Conservation (phyloP, 2,113 vertebrate genomes). For the pig (Sus scrofa) region DNA sequence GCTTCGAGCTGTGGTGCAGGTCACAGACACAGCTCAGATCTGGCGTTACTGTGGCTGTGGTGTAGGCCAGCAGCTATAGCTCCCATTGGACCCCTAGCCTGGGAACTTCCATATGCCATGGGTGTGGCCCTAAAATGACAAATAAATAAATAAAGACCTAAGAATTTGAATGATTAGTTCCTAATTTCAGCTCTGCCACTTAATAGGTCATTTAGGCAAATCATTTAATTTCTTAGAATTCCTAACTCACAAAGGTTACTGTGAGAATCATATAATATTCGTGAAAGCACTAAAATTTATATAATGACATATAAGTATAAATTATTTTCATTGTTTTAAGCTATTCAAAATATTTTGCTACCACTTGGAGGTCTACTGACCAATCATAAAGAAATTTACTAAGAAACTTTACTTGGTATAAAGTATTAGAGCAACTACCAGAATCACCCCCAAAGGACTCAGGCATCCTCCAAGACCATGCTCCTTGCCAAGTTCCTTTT, state of each 20-base stretch:
- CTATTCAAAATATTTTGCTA: slow-evolving; percentile 8
- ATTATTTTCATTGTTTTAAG: slow-evolving; percentile 39
- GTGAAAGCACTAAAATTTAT: not conserved
- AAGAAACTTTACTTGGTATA: not conserved
- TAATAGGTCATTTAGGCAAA: not conserved
- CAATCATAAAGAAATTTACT: not conserved
- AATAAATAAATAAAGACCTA: not conserved
- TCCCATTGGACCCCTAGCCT: too few relatives aligned
- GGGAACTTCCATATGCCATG: too few relatives aligned
- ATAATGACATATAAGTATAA: not conserved
- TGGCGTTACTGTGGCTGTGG: too few relatives aligned
- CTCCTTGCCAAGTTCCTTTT: not conserved
- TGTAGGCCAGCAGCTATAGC: too few relatives aligned
- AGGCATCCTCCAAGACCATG: not conserved
- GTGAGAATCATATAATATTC: not conserved
- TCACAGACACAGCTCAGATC: too few relatives aligned
- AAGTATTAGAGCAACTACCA: not conserved
- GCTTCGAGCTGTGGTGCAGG: too few relatives aligned
- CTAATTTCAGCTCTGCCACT: not conserved
- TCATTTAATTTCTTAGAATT: slow-evolving; percentile 34
- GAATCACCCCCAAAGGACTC: not conserved
- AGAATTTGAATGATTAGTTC: not conserved
- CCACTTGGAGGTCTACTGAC: not conserved
- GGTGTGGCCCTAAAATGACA: too few relatives aligned
- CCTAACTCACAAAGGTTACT: not conserved